Evolutionary conservation across 2,113 vertebrate species (phyloP).

Genomic region (Orientallactaga bullata): DNA sequence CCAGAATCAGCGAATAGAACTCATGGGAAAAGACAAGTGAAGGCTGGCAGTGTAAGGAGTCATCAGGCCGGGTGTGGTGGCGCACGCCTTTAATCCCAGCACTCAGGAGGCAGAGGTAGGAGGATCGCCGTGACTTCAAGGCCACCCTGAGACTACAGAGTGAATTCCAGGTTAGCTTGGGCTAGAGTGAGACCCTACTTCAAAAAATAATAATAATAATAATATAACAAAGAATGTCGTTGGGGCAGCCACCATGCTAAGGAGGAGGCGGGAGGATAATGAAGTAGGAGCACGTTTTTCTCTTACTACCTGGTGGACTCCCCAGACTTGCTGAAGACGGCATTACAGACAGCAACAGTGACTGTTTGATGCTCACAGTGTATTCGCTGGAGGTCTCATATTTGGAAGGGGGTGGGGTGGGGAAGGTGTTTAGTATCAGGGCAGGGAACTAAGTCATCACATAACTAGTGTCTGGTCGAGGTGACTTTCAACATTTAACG

Average conservation of each 20-base stretch:
- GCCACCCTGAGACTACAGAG: too few species aligned
- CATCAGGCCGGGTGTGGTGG: too few species aligned
- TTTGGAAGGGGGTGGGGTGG: neutral
- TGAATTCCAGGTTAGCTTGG: too few species aligned
- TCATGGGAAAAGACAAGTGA: neutral
- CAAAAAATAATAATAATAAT: too few species aligned
- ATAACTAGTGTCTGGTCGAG: neutral
- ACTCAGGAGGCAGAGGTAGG: too few species aligned
- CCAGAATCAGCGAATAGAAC: accelerated
- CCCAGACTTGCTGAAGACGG: neutral
- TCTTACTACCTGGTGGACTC: conserved; percentile 38
- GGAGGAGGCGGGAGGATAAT: neutral
- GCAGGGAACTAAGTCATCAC: neutral
- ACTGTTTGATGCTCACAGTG: neutral
- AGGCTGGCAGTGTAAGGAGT: neutral
- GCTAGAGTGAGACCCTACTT: too few species aligned
- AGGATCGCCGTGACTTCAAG: too few species aligned
- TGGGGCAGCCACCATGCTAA: neutral
- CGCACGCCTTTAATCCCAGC: too few species aligned
- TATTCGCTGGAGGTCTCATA: neutral
- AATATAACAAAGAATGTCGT: too few species aligned
- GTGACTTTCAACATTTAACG: conserved; percentile 62
- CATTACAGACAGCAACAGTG: neutral
- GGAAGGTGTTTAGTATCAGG: neutral
- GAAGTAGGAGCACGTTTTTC: neutral